Conservation (phyloP, 2,113 vertebrate species). For the Ginglymostoma cirratum region DNA sequence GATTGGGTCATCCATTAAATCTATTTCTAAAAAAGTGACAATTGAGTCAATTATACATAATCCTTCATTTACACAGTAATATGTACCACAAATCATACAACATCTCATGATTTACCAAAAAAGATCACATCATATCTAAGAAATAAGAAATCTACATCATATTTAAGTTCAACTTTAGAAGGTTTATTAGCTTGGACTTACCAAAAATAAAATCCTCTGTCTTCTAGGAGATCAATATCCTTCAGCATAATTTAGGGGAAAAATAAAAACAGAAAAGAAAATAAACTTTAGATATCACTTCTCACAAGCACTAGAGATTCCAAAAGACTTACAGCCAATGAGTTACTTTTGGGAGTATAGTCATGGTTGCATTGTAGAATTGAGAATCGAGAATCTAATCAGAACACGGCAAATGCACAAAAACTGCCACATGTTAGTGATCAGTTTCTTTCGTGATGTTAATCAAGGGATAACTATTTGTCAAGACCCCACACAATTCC, state of each 20-base stretch:
- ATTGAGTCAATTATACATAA: neutral
- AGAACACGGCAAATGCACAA: neutral
- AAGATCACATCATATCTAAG: neutral
- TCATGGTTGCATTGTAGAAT: neutral
- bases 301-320: neutral
- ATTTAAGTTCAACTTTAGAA: neutral
- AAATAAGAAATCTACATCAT: too few species aligned
- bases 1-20: too few species aligned
- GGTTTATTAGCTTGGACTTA: neutral
- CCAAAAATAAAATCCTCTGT: neutral
- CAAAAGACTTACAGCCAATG: neutral
- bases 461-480: neutral
- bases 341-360: too few species aligned
- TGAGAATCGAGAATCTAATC: neutral
- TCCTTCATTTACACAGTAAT: neutral
- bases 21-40: too few species aligned
- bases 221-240: neutral
- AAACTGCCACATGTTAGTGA: too few species aligned
- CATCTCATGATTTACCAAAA: neutral
- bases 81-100: neutral
- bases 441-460: neutral
- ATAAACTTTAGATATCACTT: too few species aligned
- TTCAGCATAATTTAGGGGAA: neutral
- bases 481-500: too few species aligned
- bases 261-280: too few species aligned